phyloP scores from a whole-genome alignment of 2,797 vertebrate genomes.

The Onychomys leucogaster region DNA sequence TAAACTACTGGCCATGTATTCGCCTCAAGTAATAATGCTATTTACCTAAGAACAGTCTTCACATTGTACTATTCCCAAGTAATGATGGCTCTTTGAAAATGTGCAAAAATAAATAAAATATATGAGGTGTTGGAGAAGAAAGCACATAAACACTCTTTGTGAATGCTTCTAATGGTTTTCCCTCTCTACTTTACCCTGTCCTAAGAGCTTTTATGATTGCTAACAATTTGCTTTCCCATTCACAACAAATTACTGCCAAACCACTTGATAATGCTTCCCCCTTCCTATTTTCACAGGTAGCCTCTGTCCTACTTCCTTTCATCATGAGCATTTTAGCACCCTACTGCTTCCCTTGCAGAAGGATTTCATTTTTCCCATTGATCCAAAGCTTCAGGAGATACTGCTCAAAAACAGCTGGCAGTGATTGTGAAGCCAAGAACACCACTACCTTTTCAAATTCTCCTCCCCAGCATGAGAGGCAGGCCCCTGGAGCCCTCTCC shows the following conservation, averaged over 20 bases:
- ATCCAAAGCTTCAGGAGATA: constrained; percentile 49
- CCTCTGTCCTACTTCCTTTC: constrained; percentile 58
- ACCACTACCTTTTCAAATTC: neutral
- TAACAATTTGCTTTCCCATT: constrained; percentile 73
- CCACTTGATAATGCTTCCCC: neutral
- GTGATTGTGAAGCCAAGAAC: neutral
- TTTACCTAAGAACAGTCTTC: constrained; percentile 23
- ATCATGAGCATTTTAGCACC: constrained; percentile 45
- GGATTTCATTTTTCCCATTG: constrained; percentile 21
- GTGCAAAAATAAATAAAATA: neutral
- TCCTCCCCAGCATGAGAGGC: neutral
- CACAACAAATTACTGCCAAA: neutral
- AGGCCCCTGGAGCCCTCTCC: neutral
- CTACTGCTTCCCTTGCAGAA: neutral
- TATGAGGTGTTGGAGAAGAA: neutral
- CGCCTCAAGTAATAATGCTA: neutral
- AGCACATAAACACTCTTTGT: neutral
- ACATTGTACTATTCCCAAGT: neutral
- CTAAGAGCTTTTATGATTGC: constrained; percentile 62
- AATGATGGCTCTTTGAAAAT: neutral
- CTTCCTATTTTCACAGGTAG: neutral
- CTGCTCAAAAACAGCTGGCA: neutral
- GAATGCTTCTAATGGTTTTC: constrained; percentile 41
- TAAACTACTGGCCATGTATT: neutral
- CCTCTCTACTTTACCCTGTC: neutral